phyloP scores from a whole-genome alignment of 2,888 invertebrate genomes.

The Drosophila kokeensis region DNA sequence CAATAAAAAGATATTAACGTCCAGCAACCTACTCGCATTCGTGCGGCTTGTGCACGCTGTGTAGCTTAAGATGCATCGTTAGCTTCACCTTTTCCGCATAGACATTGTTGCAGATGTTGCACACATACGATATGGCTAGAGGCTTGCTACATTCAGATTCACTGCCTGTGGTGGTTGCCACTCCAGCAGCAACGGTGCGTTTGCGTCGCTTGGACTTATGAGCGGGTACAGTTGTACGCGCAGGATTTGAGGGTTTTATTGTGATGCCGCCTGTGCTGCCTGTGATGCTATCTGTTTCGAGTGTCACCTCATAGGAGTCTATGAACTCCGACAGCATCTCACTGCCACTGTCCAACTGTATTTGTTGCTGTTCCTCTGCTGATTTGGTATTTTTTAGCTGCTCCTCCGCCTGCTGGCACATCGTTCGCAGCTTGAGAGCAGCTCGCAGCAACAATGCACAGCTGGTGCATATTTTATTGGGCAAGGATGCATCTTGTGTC shows the following conservation, averaged over 20 bases:
- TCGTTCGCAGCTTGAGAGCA: conserved; percentile 57
- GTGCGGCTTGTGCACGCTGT: conserved; percentile 79
- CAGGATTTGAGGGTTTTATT: conserved; percentile 15
- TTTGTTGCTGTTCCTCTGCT: conserved; percentile 11
- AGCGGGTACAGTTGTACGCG: background rate
- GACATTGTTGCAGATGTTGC: conserved; percentile 80
- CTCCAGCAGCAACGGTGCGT: background rate
- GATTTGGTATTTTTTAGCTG: conserved; percentile 26
- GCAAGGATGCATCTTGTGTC: conserved; percentile 37
- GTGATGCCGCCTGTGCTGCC: conserved; percentile 21
- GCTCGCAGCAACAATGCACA: conserved; percentile 63
- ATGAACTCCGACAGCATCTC: conserved; percentile 36
- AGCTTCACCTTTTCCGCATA: conserved; percentile 79
- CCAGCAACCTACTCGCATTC: conserved; percentile 80
- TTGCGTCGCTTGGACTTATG: conserved; percentile 7
- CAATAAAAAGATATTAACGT: background rate
- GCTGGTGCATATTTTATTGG: conserved; percentile 70
- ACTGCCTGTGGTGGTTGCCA: background rate
- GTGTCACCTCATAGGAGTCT: conserved; percentile 50
- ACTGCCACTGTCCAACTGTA: conserved; percentile 21
- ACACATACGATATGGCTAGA: conserved; percentile 51
- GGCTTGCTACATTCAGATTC: conserved; percentile 5
- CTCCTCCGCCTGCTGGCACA: conserved; percentile 61
- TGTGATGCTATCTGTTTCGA: conserved; percentile 36
- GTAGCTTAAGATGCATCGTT: conserved; percentile 79